Base-by-base conservation (phyloP, 2,888 invertebrate species). In the Lepidochrysops patricia region DNA sequence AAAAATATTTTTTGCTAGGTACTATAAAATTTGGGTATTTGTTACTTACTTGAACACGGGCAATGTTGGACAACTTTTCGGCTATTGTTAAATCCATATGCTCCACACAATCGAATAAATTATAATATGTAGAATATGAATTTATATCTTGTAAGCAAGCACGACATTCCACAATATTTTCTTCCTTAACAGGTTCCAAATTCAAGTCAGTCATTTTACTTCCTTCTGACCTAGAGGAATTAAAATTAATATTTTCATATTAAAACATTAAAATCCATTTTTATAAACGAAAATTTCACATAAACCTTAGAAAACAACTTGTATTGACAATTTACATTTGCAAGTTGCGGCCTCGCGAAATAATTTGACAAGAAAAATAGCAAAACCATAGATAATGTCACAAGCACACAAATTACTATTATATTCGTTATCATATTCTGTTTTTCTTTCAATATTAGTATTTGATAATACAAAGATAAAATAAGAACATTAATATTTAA, bases 51-150 rank as follows among this genome's bases (percentile, higher is more conserved):
- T 82, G 71, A 62, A 88, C 65, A 64, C 77, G 74, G 0, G 82
- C 72, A 43, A 86, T 62, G 64, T 74, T 80, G 4, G 73, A 69
- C 52, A 87, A 66, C 63, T 85, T 84, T 15, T 80, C 77, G 1
- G 83, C 87, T 62, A 86, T 75, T 2, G 79, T 77, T 19, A 68
- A 65, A 57, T 74, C 76, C 75, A 79, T 77, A 80, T 81, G 74
- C 1, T 70, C 69, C 82, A 82, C 84, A 13, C 70, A 64, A 69
- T 79, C 72, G 61, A 81, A 82, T 61, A 85, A 69, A 66, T 78
- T 72, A 49, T 72, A 70, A 58, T 70, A 66, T 58, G 68, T 67
- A 2, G 63, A 66, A 32, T 68, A 68, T n/a, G 66, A 58, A 26
- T 70, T 69, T 37, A 77, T 65, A 34, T 68, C 69, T 62, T 72